Conservation (phyloP, 2,113 vertebrate genomes). For the Cnemophilus loriae region DNA sequence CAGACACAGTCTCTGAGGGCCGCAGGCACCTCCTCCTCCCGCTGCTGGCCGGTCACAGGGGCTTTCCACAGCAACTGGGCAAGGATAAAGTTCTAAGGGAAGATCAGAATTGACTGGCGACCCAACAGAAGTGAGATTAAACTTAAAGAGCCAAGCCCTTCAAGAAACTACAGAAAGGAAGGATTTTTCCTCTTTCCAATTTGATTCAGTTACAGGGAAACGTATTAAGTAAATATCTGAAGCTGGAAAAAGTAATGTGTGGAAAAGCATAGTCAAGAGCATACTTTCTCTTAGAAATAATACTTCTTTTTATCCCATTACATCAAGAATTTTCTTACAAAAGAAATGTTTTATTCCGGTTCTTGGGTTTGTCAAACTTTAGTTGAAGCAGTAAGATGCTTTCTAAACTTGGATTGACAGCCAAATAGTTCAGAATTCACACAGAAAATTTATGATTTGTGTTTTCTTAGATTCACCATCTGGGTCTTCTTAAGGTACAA, state of each 20-base stretch:
- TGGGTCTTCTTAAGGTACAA: not conserved
- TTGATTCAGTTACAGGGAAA: not conserved
- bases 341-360: not conserved
- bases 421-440: not conserved
- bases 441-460: not conserved
- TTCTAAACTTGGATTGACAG: not conserved
- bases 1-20: not conserved
- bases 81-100: not conserved
- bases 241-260: not conserved
- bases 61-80: not conserved
- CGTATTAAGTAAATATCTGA: not conserved
- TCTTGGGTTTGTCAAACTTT: not conserved
- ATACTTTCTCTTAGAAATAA: not conserved
- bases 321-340: not conserved
- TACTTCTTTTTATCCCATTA: not conserved
- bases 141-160: not conserved
- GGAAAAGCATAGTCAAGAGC: not conserved
- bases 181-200: not conserved
- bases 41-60: too few species aligned
- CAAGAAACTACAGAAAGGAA: not conserved
- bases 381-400: not conserved
- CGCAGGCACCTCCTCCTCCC: not conserved
- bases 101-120: not conserved
- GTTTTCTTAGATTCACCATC: not conserved
- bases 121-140: not conserved